A percentile compares a stretch with the other conserved stretches of the same genome.
Evolutionary conservation across 2,113 vertebrate genomes (phyloP).

Genomic region (Alligator sinensis): DNA sequence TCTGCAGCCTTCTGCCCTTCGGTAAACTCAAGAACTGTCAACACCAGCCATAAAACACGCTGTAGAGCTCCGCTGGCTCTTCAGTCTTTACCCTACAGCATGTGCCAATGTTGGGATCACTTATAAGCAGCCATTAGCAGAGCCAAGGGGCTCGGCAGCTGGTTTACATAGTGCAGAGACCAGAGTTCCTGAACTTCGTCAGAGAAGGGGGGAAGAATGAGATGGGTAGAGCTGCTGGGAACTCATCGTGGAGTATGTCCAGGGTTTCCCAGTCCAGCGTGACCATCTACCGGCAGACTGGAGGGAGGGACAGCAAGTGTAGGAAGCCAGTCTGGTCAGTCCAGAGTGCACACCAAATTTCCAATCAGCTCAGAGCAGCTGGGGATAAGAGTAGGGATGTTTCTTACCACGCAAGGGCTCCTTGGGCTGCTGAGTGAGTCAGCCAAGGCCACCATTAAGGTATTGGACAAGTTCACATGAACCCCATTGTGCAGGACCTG

Average conservation of each 20-base stretch:
- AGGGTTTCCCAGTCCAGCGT: not conserved
- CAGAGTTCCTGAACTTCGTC: not conserved
- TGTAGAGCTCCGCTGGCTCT: constrained; percentile 25
- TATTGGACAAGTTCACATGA: too few species aligned
- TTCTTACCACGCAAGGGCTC: not conserved
- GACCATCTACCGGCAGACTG: not conserved
- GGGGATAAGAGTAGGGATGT: too few species aligned
- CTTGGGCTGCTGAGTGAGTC: not conserved
- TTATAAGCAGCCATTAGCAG: not conserved
- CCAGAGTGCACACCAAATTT: not conserved
- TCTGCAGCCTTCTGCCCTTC: not conserved
- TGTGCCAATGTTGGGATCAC: fast-evolving
- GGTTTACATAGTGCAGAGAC: not conserved
- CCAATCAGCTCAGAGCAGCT: too few species aligned
- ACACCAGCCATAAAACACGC: constrained; percentile 33
- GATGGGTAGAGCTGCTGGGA: not conserved
- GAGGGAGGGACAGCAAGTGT: not conserved
- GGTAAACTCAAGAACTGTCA: not conserved
- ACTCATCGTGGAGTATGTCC: not conserved
- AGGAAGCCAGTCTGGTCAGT: not conserved
- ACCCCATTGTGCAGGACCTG: too few species aligned
- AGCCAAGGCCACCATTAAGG: not conserved
- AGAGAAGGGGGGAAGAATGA: not conserved
- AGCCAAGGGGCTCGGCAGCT: not conserved
- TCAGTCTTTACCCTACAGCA: constrained; percentile 27